A percentile compares a stretch with the other conserved stretches of the same genome.
phyloP scores from a whole-genome alignment of 2,888 invertebrate genomes.

The Rhabditoides inermis region DNA sequence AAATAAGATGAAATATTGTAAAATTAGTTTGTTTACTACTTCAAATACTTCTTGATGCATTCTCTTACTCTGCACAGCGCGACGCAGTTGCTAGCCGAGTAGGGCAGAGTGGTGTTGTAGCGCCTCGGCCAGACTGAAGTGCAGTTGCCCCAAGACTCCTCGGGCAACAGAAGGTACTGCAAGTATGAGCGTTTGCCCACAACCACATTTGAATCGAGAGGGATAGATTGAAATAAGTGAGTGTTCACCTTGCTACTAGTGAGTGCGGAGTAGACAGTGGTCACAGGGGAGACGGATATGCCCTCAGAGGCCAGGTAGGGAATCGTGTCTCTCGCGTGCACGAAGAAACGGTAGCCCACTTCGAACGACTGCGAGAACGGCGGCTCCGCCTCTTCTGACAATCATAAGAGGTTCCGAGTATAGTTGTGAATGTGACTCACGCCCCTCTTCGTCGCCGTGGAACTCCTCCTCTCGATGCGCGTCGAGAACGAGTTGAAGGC shows the following conservation, averaged over 20 bases:
- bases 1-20: too few relatives aligned
- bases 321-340: conserved; percentile 34
- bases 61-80: too few relatives aligned
- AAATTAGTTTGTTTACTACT: too few relatives aligned
- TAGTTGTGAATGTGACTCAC: conserved; percentile 4
- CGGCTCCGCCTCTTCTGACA: conserved; percentile 14
- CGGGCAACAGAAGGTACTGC: conserved; percentile 24
- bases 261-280: conserved; percentile 35
- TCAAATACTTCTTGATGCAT: too few relatives aligned
- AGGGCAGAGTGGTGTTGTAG: conserved; percentile 16
- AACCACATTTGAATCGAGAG: background rate
- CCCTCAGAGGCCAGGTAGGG: conserved; percentile 42
- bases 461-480: conserved; percentile 42
- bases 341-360: conserved; percentile 45
- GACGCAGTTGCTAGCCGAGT: conserved; percentile 19
- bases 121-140: conserved; percentile 19
- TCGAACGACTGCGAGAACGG: conserved; percentile 41
- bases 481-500: conserved; percentile 38
- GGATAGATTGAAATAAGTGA: background rate
- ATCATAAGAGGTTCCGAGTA: background rate
- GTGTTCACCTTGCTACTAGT: conserved; percentile 27
- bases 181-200: background rate
- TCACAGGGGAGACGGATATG: conserved; percentile 43
- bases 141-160: conserved; percentile 27
- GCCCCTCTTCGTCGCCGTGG: conserved; percentile 16